phyloP scores from a whole-genome alignment of 2,113 vertebrate species.

The Silurus glanis region DNA sequence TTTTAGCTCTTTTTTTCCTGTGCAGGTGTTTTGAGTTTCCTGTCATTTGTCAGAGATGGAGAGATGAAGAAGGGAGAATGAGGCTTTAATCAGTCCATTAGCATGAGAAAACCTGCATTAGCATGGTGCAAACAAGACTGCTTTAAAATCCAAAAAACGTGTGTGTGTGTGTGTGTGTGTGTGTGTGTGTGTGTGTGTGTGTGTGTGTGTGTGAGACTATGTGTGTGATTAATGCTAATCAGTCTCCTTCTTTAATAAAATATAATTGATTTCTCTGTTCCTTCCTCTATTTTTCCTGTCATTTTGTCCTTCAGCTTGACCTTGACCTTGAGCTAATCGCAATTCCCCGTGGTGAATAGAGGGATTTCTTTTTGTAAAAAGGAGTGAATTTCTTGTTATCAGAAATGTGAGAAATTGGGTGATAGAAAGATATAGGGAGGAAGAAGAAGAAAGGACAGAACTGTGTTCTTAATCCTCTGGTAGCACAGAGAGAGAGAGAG shows the following conservation, averaged over 20 bases:
- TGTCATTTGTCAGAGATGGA: not conserved
- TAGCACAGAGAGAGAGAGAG: not conserved
- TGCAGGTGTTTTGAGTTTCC: slow-evolving; percentile 41
- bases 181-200: not conserved
- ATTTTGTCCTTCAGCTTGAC: too few species aligned
- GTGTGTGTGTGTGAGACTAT: not conserved
- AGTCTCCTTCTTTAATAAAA: not conserved
- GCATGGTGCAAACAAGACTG: not conserved
- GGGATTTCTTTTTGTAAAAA: not conserved
- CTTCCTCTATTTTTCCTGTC: not conserved
- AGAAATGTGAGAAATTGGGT: not conserved
- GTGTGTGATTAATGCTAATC: not conserved
- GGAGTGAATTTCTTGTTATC: not conserved
- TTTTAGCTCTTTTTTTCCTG: not conserved
- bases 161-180: not conserved
- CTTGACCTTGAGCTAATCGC: slow-evolving; percentile 14
- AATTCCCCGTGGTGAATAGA: not conserved
- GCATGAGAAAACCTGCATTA: slow-evolving; percentile 36
- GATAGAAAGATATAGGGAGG: not conserved
- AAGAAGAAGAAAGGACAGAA: not conserved
- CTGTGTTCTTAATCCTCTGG: not conserved
- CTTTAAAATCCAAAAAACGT: not conserved
- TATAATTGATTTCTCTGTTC: not conserved
- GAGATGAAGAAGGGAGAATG: not conserved
- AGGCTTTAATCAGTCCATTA: slow-evolving; percentile 31